These are phyloP conservation scores for Dryomyza anilis DNA, from an alignment of 2,888 invertebrate genomes.

Conservation along the genomic window DNA sequence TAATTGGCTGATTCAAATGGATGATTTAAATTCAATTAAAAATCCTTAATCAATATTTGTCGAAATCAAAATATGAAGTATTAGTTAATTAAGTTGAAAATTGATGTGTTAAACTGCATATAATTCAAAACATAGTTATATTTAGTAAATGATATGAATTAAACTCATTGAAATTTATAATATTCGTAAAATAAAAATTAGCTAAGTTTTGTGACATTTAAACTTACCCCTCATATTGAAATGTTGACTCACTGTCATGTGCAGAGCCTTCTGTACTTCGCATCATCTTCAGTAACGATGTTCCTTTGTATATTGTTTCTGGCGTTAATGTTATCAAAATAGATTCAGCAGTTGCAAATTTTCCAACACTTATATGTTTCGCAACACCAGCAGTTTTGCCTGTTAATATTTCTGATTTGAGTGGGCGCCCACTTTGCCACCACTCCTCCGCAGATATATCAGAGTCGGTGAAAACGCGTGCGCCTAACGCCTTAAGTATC, in stretches of 20 bases:
- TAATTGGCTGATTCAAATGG: slow-evolving; percentile 51
- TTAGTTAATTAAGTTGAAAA: too few relatives aligned
- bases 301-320: slow-evolving; percentile 60
- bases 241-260: slow-evolving; percentile 44
- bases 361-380: slow-evolving; percentile 20
- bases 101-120: too few relatives aligned
- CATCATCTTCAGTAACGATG: slow-evolving; percentile 56
- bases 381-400: slow-evolving; percentile 24
- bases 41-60: too few relatives aligned
- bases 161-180: too few relatives aligned
- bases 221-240: slow-evolving; percentile 57
- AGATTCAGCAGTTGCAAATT: slow-evolving; percentile 38
- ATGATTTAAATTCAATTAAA: slow-evolving; percentile 13
- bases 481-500: slow-evolving; percentile 59
- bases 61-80: too few relatives aligned
- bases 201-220: too few relatives aligned
- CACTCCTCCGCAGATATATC: slow-evolving; percentile 35
- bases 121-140: too few relatives aligned
- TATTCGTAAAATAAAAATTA: too few relatives aligned
- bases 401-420: slow-evolving; percentile 4
- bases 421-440: slow-evolving; percentile 34
- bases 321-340: slow-evolving; percentile 61
- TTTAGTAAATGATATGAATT: too few relatives aligned
- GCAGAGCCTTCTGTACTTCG: slow-evolving; percentile 41
- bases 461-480: slow-evolving; percentile 56